These are phyloP conservation scores for Drosophila fungiperda DNA, from an alignment of 2,888 invertebrate genomes.

Conservation along the genomic window DNA sequence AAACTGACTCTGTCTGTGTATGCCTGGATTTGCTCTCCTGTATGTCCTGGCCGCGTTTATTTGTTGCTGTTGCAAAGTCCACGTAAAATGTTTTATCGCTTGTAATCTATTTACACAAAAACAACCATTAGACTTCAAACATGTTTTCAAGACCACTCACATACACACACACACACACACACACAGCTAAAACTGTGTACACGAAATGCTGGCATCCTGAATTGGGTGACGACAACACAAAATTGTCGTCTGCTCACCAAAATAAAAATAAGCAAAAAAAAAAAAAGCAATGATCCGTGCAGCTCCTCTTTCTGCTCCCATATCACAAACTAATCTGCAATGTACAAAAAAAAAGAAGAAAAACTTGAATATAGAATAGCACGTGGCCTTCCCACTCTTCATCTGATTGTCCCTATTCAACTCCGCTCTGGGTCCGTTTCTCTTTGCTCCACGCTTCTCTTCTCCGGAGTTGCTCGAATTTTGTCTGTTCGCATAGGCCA, in stretches of 20 bases:
- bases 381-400: slow-evolving; percentile 4
- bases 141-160: slow-evolving; percentile 62
- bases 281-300: neutral
- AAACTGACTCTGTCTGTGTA: slow-evolving; percentile 3
- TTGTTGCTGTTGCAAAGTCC: slow-evolving; percentile 31
- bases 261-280: neutral
- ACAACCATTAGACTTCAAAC: slow-evolving; percentile 54
- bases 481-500: slow-evolving; percentile 27
- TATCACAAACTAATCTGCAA: neutral
- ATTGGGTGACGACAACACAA: slow-evolving; percentile 30
- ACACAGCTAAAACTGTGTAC: slow-evolving; percentile 41
- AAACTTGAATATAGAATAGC: slow-evolving; percentile 37
- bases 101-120: slow-evolving; percentile 83
- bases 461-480: slow-evolving; percentile 24
- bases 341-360: slow-evolving; percentile 12
- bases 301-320: neutral
- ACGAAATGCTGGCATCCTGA: slow-evolving; percentile 17
- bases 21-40: slow-evolving; percentile 11
- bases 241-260: slow-evolving; percentile 21
- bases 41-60: slow-evolving; percentile 6
- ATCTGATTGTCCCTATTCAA: slow-evolving; percentile 3
- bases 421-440: neutral
- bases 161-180: slow-evolving; percentile 12
- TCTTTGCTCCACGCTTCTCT: slow-evolving; percentile 6
- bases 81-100: slow-evolving; percentile 82